phyloP scores from a whole-genome alignment of 2,113 vertebrate genomes.

The Morone saxatilis region DNA sequence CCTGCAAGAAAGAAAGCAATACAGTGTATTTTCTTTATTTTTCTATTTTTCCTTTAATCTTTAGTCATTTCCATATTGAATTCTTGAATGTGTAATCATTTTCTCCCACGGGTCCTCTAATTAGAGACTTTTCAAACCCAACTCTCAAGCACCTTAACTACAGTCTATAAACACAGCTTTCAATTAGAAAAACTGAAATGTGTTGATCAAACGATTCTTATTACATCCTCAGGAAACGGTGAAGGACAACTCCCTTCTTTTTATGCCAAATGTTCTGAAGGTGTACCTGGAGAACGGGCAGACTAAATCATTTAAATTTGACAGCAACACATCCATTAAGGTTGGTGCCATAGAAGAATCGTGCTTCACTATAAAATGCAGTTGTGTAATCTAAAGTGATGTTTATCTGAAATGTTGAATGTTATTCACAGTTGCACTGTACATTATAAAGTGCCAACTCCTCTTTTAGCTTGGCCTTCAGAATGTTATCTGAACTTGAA shows the following conservation, averaged over 20 bases:
- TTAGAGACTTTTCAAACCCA: background rate
- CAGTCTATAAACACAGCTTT: background rate
- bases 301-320: slow-evolving; percentile 99
- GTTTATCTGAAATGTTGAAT: slow-evolving; percentile 47
- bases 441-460: slow-evolving; percentile 28
- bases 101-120: background rate
- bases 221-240: slow-evolving; percentile 90
- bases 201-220: slow-evolving; percentile 26
- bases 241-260: slow-evolving; percentile 99
- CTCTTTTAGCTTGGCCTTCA: slow-evolving; percentile 26
- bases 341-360: slow-evolving; percentile 78
- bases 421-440: slow-evolving; percentile 20
- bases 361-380: slow-evolving; percentile 29
- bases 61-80: background rate
- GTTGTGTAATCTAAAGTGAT: slow-evolving; percentile 45
- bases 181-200: background rate
- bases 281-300: slow-evolving; percentile 99
- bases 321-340: slow-evolving; percentile 98
- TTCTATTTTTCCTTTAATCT: slow-evolving; percentile 15
- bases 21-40: background rate
- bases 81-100: slow-evolving; percentile 2
- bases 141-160: background rate
- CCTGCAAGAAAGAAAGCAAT: background rate
- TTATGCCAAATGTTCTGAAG: slow-evolving; percentile 99
- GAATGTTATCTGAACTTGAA: slow-evolving; percentile 18